Percentiles rank a stretch among this genome's conserved stretches.
These are phyloP conservation scores for Ceratotherium simum DNA, from an alignment of 2,113 vertebrate genomes.

Conservation along the genomic window DNA sequence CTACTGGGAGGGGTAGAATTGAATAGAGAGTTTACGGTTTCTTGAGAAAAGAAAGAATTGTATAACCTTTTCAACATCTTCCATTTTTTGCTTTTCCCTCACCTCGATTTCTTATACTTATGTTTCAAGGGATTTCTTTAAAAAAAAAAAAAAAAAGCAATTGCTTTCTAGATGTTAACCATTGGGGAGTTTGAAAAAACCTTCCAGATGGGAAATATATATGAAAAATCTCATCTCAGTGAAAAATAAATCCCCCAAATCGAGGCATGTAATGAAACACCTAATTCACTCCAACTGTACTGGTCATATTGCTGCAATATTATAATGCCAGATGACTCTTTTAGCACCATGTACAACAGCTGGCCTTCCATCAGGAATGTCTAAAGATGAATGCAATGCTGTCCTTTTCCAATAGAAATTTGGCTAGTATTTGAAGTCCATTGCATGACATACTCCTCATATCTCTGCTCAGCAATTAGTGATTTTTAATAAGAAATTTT, in stretches of 20 bases:
- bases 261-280: slow-evolving; percentile 79
- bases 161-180: slow-evolving; percentile 73
- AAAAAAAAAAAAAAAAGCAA: slow-evolving; percentile 1
- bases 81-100: slow-evolving; percentile 58
- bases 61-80: slow-evolving; percentile 70
- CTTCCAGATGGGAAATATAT: slow-evolving; percentile 83
- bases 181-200: slow-evolving; percentile 71
- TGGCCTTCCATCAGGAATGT: slow-evolving; percentile 81
- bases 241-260: slow-evolving; percentile 85
- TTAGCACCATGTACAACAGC: slow-evolving; percentile 81
- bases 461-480: slow-evolving; percentile 5
- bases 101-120: slow-evolving; percentile 51
- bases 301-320: slow-evolving; percentile 81
- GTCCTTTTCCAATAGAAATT: slow-evolving; percentile 25
- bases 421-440: slow-evolving; percentile 61
- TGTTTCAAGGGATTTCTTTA: slow-evolving; percentile 62
- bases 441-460: not conserved
- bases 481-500: slow-evolving; percentile 60
- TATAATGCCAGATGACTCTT: slow-evolving; percentile 81
- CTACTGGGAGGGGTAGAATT: not conserved
- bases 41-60: slow-evolving; percentile 23
- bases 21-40: not conserved
- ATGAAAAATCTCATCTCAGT: slow-evolving; percentile 83
- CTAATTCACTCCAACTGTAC: slow-evolving; percentile 81
- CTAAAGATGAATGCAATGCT: slow-evolving; percentile 77